These are phyloP conservation scores for Bujurquina vittata DNA, from an alignment of 2,113 vertebrate species.

Conservation along the genomic window DNA sequence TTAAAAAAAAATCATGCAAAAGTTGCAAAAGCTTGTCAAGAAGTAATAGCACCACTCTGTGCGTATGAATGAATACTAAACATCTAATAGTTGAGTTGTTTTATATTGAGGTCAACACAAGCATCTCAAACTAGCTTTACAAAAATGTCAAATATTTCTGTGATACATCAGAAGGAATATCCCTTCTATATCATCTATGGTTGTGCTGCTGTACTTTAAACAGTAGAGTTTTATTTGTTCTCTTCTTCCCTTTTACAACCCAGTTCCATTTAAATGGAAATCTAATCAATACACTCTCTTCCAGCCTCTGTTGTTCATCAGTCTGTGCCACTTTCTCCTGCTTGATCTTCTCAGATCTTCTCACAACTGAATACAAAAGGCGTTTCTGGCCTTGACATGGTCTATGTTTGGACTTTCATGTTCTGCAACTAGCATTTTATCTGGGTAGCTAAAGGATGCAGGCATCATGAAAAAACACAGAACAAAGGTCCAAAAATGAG, in stretches of 20 bases:
- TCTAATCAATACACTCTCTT: not conserved
- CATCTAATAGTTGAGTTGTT: not conserved
- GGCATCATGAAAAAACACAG: too few species aligned
- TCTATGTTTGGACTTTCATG: not conserved
- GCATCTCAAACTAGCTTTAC: not conserved
- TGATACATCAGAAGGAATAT: not conserved
- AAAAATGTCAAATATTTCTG: too few species aligned
- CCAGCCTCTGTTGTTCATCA: not conserved
- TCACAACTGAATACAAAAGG: not conserved
- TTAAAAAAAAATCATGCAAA: not conserved
- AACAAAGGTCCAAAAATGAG: too few species aligned
- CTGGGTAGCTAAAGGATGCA: too few species aligned
- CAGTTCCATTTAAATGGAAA: not conserved
- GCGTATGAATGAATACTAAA: not conserved
- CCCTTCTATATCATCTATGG: accelerated
- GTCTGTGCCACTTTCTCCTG: not conserved
- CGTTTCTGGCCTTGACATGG: not conserved
- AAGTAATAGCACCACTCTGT: not conserved
- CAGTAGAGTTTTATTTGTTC: not conserved
- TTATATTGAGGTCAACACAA: not conserved
- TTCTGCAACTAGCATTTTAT: too few species aligned
- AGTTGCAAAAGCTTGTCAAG: not conserved
- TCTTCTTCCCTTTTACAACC: not conserved
- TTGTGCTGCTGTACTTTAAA: not conserved
- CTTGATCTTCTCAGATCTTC: not conserved